These are phyloP conservation scores for Paraescarpia echinospica DNA, from an alignment of 1,140 invertebrate species.

Conservation along the genomic window DNA sequence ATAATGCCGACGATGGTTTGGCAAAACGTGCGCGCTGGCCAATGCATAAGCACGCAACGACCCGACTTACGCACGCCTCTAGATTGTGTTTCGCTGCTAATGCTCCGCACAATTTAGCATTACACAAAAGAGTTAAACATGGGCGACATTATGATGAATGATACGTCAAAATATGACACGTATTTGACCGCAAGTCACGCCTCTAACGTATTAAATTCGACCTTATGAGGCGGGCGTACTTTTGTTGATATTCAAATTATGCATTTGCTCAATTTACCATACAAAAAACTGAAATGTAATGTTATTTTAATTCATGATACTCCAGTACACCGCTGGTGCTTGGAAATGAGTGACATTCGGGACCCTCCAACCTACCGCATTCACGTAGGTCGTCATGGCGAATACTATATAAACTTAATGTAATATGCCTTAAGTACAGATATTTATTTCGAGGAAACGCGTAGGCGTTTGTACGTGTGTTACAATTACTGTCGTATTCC, in stretches of 20 bases:
- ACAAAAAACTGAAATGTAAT: background rate
- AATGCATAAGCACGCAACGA: background rate
- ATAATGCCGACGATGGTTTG: background rate
- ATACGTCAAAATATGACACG: background rate
- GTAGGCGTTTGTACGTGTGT: background rate
- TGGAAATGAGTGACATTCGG: background rate
- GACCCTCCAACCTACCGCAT: background rate
- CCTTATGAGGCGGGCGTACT: background rate
- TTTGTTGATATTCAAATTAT: background rate
- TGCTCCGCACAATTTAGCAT: background rate
- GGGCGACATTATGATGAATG: background rate
- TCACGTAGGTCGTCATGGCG: background rate
- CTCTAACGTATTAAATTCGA: background rate
- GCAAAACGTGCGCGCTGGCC: background rate
- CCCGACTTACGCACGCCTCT: background rate
- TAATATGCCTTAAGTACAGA: background rate
- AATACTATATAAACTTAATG: background rate
- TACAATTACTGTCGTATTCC: background rate
- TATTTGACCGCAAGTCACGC: background rate
- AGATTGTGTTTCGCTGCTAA: background rate
- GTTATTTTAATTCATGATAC: background rate
- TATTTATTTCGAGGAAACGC: background rate
- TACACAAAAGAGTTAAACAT: background rate
- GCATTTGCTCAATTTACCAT: background rate
- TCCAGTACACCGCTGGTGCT: background rate